Conservation (phyloP, 2,888 invertebrate species). For the Thelaira solivaga region DNA sequence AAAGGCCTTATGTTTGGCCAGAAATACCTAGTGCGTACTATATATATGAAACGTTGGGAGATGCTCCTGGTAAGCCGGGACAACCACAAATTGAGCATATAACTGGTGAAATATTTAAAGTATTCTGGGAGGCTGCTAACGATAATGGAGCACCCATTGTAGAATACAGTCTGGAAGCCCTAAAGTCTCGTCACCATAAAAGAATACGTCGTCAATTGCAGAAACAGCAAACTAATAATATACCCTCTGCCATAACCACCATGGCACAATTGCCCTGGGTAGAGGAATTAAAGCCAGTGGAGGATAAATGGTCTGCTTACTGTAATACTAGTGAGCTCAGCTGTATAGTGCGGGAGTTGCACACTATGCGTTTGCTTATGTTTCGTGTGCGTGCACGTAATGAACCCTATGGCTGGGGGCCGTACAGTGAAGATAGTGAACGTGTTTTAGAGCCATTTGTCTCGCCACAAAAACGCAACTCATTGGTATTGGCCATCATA, state of each 20-base stretch:
- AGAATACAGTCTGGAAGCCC: constrained; percentile 87
- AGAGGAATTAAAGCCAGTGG: constrained; percentile 79
- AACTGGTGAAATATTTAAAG: constrained; percentile 85
- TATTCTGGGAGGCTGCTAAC: constrained; percentile 88
- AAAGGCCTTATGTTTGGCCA: constrained; percentile 84
- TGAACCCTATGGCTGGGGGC: constrained; percentile 86
- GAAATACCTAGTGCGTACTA: constrained; percentile 80
- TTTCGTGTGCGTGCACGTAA: constrained; percentile 90
- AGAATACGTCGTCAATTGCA: constrained; percentile 65
- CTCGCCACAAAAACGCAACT: constrained; percentile 73
- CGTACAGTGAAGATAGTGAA: constrained; percentile 83
- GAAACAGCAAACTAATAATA: constrained; percentile 30
- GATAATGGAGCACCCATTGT: constrained; percentile 87
- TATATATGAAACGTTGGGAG: constrained; percentile 86
- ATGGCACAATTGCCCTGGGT: constrained; percentile 77
- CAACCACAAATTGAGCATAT: constrained; percentile 85
- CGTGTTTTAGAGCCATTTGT: constrained; percentile 76
- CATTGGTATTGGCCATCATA: constrained; percentile 81
- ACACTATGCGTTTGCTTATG: constrained; percentile 81
- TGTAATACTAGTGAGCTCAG: constrained; percentile 90
- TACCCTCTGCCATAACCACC: constrained; percentile 4
- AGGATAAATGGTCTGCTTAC: constrained; percentile 80
- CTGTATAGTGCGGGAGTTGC: constrained; percentile 85
- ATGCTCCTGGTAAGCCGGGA: constrained; percentile 88
- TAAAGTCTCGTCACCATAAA: constrained; percentile 70